Conservation (phyloP, 2,888 invertebrate species). For the Coremacera marginata region DNA sequence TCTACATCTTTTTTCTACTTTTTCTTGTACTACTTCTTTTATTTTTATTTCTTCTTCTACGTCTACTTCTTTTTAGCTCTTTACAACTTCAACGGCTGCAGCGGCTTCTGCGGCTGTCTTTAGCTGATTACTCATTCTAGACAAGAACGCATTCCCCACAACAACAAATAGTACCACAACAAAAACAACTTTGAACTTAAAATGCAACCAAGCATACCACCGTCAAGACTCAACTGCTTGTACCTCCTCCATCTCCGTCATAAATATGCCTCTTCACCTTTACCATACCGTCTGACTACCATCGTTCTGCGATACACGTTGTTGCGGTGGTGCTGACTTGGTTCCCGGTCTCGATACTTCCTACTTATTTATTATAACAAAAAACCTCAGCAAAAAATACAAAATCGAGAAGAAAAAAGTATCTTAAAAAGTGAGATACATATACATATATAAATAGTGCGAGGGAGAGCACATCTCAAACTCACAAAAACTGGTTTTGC, state of each 20-base stretch:
- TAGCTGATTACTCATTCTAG: slow-evolving; percentile 39
- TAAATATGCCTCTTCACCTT: not conserved
- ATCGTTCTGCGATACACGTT: not conserved
- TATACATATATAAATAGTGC: not conserved
- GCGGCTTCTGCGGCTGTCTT: slow-evolving; percentile 16
- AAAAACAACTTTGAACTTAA: slow-evolving; percentile 56
- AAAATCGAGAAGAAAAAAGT: not conserved
- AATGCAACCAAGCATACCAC: slow-evolving; percentile 62
- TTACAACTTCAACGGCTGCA: not conserved
- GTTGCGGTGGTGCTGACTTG: not conserved
- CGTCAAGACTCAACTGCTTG: slow-evolving; percentile 34
- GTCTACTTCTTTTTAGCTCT: not conserved
- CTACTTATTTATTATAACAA: slow-evolving; percentile 23
- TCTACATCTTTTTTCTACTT: not conserved
- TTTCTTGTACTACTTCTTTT: not conserved
- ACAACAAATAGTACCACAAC: slow-evolving; percentile 1
- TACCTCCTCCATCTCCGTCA: not conserved
- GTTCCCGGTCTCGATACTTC: slow-evolving; percentile 28
- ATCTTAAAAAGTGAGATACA: not conserved
- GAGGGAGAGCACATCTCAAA: not conserved
- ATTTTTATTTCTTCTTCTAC: not conserved
- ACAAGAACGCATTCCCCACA: slow-evolving; percentile 14
- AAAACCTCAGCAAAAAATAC: slow-evolving; percentile 20
- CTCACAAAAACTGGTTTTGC: slow-evolving; percentile 12
- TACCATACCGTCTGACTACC: not conserved